Conservation (phyloP, 2,113 vertebrate genomes). For the Ochotona curzoniae region DNA sequence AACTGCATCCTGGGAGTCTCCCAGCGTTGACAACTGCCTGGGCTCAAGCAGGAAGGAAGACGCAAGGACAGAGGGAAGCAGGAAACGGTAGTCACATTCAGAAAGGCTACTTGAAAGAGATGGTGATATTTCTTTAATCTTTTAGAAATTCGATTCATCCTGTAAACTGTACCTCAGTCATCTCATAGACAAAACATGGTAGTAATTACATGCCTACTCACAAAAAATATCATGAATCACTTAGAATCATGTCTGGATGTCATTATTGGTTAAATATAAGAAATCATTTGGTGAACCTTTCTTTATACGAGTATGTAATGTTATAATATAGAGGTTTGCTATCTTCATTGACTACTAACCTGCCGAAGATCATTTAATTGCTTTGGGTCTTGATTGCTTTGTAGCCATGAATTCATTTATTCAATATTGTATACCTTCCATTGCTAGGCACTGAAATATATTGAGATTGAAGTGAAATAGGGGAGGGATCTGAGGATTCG, state of each 20-base stretch:
- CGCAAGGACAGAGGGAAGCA: not conserved
- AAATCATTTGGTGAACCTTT: slow-evolving; percentile 19
- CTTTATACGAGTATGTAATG: not conserved
- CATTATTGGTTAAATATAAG: slow-evolving; percentile 28
- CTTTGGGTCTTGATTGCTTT: not conserved
- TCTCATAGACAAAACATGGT: slow-evolving; percentile 14
- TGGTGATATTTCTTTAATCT: not conserved
- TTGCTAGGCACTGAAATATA: not conserved
- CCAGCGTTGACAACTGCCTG: not conserved
- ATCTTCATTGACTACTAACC: slow-evolving; percentile 11
- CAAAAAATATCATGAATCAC: slow-evolving; percentile 11
- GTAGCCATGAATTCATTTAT: not conserved
- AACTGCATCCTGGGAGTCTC: not conserved
- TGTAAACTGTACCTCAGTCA: not conserved
- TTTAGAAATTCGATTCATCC: slow-evolving; percentile 9
- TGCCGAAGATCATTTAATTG: not conserved
- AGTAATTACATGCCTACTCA: not conserved
- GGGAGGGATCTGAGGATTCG: not conserved
- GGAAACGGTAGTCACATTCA: not conserved
- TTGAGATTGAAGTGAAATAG: not conserved
- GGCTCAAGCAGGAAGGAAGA: not conserved
- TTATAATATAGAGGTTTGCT: not conserved
- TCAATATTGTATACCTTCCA: slow-evolving; percentile 5
- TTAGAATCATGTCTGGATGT: not conserved
- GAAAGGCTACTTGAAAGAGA: not conserved